Evolutionary conservation across 2,113 vertebrate genomes (phyloP).

Genomic region (Crotalus horridus): DNA sequence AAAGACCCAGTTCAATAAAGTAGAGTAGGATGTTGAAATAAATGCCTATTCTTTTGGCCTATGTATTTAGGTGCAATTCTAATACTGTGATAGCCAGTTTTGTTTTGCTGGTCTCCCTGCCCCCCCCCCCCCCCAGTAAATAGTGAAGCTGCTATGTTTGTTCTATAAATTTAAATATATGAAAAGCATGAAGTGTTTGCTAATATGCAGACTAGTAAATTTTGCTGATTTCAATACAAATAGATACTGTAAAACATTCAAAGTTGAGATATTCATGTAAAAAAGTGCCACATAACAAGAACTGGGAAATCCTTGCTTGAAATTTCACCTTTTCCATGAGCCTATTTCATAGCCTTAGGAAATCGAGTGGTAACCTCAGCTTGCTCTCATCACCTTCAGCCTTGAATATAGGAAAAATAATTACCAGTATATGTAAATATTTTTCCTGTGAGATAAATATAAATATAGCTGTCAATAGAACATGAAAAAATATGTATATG

Average conservation of each 20-base stretch:
- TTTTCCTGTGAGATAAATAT: not conserved
- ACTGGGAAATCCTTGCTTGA: not conserved
- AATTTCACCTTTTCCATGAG: not conserved
- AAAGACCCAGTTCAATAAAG: not conserved
- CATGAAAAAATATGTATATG: not conserved
- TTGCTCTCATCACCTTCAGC: not conserved
- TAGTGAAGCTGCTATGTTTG: not conserved
- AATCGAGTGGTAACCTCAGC: not conserved
- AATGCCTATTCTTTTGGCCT: not conserved
- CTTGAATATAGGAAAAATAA: not conserved
- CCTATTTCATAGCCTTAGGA: not conserved
- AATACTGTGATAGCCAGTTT: not conserved
- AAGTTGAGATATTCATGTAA: not conserved
- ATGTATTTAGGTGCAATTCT: not conserved
- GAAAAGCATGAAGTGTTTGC: not conserved
- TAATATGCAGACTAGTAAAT: not conserved
- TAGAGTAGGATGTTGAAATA: slow-evolving; percentile 2
- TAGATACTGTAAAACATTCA: not conserved
- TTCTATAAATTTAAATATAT: not conserved
- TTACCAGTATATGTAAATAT: not conserved
- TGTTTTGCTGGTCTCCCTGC: not conserved
- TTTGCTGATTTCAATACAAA: not conserved
- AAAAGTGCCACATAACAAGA: too few relatives aligned
- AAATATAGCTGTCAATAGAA: not conserved
- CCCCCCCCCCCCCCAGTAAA: too few relatives aligned